Evolutionary conservation across 1,140 invertebrate species (phyloP).

Genomic region (Drosophila novamexicana): DNA sequence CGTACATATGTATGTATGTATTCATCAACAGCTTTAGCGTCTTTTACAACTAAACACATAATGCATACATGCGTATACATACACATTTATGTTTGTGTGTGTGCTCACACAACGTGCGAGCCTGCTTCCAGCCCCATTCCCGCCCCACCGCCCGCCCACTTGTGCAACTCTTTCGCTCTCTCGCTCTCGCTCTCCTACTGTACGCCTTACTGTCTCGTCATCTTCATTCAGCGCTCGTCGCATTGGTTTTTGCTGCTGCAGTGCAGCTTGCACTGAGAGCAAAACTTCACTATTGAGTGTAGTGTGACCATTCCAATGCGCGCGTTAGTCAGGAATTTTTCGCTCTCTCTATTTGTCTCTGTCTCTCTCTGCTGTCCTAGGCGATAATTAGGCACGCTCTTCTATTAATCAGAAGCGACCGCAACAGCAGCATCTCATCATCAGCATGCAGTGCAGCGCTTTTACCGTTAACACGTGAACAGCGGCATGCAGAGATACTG

Average conservation of each 20-base stretch:
- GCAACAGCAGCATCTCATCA: slow-evolving; percentile 19
- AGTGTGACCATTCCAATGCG: slow-evolving; percentile 10
- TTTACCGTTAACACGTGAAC: slow-evolving; percentile 76
- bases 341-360: neutral
- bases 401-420: slow-evolving; percentile 23
- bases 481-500: slow-evolving; percentile 29
- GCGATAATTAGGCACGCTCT: slow-evolving; percentile 36
- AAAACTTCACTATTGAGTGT: too few species aligned
- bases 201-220: slow-evolving; percentile 16
- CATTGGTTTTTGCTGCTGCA: slow-evolving; percentile 2
- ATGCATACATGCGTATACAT: slow-evolving; percentile 30
- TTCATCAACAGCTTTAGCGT: slow-evolving; percentile 24
- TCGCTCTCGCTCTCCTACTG: neutral
- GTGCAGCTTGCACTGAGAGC: slow-evolving; percentile 2
- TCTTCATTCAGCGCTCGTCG: slow-evolving; percentile 33
- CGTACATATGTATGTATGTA: slow-evolving; percentile 17
- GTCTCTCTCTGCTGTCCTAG: slow-evolving; percentile 13
- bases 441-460: slow-evolving; percentile 29
- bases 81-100: slow-evolving; percentile 21
- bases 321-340: slow-evolving; percentile 24
- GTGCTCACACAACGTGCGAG: slow-evolving; percentile 18
- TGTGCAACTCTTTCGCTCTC: neutral
- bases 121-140: neutral
- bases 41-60: slow-evolving; percentile 33
- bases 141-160: slow-evolving; percentile 1